A percentile compares a stretch with the other conserved stretches of the same genome.
Evolutionary conservation across 2,888 invertebrate genomes (phyloP).

Genomic region (Phaonia tiefii): DNA sequence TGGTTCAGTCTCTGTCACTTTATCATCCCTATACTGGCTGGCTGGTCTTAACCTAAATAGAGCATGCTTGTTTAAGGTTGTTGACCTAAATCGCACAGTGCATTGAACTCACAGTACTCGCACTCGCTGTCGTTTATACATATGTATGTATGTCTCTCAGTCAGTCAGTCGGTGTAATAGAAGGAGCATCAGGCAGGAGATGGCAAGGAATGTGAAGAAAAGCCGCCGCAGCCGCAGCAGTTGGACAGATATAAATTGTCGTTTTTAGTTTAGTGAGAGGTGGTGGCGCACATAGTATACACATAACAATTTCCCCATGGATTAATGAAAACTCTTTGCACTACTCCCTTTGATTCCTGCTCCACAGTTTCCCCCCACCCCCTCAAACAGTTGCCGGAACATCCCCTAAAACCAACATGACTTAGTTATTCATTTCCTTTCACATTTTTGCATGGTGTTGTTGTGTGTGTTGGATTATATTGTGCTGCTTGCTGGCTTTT

Average conservation of each 20-base stretch:
- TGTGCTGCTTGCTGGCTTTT: background rate
- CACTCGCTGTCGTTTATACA: no score
- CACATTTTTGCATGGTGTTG: no score
- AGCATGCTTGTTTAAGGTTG: constrained; percentile 74
- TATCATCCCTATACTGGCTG: constrained; percentile 63
- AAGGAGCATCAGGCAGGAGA: no score
- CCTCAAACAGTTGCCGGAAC: no score
- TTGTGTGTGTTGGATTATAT: no score
- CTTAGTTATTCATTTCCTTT: no score
- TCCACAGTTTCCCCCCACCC: no score
- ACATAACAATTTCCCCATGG: background rate
- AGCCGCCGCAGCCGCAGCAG: background rate
- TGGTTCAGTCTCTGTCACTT: constrained; percentile 15
- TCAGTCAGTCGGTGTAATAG: constrained; percentile 43
- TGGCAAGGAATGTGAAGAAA: constrained; percentile 14
- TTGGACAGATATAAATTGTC: background rate
- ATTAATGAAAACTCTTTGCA: background rate
- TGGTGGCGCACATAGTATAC: no score
- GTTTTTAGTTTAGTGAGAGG: no score
- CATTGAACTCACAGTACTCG: constrained; percentile 76
- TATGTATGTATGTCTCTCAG: background rate
- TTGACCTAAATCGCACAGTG: constrained; percentile 80
- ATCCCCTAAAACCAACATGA: no score
- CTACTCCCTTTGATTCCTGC: background rate
- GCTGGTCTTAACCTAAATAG: constrained; percentile 76